Evolutionary conservation across 2,888 invertebrate species (phyloP).

Genomic region (Heteropelma amictum): DNA sequence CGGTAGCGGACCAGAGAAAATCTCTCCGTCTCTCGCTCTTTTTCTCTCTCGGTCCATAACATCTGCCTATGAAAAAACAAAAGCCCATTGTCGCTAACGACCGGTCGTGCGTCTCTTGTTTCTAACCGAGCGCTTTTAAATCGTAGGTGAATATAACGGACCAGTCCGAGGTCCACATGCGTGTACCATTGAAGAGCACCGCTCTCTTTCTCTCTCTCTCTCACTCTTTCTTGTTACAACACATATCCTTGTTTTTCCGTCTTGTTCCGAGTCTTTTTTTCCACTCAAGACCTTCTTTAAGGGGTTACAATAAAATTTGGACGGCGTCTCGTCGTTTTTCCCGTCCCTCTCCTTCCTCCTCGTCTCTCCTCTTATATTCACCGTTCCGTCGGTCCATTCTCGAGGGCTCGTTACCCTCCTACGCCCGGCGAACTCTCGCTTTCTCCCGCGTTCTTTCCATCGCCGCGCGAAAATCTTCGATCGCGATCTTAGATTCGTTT

Average conservation of each 20-base stretch:
- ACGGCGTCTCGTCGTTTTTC: constrained; percentile 46
- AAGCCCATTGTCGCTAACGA: constrained; percentile 78
- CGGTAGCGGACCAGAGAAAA: constrained; percentile 32
- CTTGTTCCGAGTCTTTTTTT: constrained; percentile 23
- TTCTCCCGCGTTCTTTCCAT: constrained; percentile 10
- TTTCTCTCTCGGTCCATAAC: constrained; percentile 64
- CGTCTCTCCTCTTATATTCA: not conserved
- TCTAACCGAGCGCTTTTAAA: constrained; percentile 78
- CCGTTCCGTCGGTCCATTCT: constrained; percentile 3
- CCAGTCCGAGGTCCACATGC: constrained; percentile 63
- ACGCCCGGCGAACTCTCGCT: constrained; percentile 11
- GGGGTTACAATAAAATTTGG: constrained; percentile 48
- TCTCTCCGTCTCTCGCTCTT: constrained; percentile 47
- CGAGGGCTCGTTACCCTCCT: constrained; percentile 40
- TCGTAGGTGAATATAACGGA: constrained; percentile 78
- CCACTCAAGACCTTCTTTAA: constrained; percentile 41
- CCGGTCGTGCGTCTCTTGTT: constrained; percentile 78
- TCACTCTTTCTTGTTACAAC: not conserved
- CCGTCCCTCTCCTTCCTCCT: not conserved
- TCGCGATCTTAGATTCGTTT: constrained; percentile 49
- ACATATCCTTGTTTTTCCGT: constrained; percentile 11
- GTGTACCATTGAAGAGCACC: constrained; percentile 45
- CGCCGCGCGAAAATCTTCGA: constrained; percentile 43
- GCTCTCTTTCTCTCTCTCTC: constrained; percentile 6
- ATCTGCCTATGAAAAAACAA: constrained; percentile 79